A percentile compares a stretch with the other conserved stretches of the same genome.
Conservation (phyloP, 2,888 invertebrate genomes). For the Spatulosminthurus flaviceps region DNA sequence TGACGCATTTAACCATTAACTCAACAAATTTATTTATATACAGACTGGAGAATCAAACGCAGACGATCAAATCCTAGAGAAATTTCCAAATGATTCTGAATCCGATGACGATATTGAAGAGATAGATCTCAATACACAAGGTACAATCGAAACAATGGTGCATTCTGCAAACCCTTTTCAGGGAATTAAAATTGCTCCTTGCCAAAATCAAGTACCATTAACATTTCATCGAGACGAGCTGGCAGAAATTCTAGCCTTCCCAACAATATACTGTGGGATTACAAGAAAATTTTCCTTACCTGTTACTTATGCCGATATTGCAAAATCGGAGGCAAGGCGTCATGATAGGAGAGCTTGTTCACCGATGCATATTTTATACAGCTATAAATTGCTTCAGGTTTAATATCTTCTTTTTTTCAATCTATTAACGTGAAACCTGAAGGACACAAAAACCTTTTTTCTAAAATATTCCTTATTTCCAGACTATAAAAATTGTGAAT, state of each 20-base stretch:
- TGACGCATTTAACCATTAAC: too few relatives aligned
- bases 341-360: slow-evolving; percentile 42
- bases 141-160: not conserved
- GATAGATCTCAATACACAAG: too few relatives aligned
- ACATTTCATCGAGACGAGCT: slow-evolving; percentile 38
- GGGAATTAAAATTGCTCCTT: slow-evolving; percentile 47
- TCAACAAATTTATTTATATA: too few relatives aligned
- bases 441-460: too few relatives aligned
- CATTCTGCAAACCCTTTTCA: not conserved
- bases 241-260: slow-evolving; percentile 51
- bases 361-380: slow-evolving; percentile 18
- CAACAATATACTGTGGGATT: slow-evolving; percentile 51
- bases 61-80: too few relatives aligned
- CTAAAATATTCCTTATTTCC: too few relatives aligned
- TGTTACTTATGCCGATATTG: slow-evolving; percentile 47
- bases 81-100: too few relatives aligned
- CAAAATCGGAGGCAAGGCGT: slow-evolving; percentile 43
- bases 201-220: slow-evolving; percentile 47
- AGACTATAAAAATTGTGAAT: not conserved
- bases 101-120: too few relatives aligned
- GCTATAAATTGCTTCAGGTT: not conserved
- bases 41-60: too few relatives aligned
- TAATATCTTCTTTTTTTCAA: not conserved
- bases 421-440: too few relatives aligned
- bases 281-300: slow-evolving; percentile 15